A percentile compares a stretch with the other conserved stretches of the same genome.
Evolutionary conservation across 2,888 invertebrate genomes (phyloP).

Genomic region (Toxonevra muliebris): DNA sequence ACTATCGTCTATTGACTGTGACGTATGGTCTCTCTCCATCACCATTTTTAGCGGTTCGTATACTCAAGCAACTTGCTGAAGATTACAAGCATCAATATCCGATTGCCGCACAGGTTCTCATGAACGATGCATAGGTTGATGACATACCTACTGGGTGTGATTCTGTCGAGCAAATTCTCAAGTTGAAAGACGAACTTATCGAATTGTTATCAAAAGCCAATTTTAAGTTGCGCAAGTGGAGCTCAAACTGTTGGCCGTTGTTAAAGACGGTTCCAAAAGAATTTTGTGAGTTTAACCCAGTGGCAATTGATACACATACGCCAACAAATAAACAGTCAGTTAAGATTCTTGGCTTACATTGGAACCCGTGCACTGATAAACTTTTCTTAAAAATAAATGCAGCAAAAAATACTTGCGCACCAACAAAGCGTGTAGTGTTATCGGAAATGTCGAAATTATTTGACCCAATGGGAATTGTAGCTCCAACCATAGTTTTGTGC

Average conservation of each 20-base stretch:
- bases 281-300: slow-evolving; percentile 22
- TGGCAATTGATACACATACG: not conserved
- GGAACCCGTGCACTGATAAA: slow-evolving; percentile 20
- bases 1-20: too few relatives aligned
- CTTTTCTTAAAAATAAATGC: slow-evolving; percentile 11
- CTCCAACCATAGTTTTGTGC: slow-evolving; percentile 7
- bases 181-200: slow-evolving; percentile 7
- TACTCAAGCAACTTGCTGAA: slow-evolving; percentile 20
- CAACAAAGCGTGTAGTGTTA: slow-evolving; percentile 9
- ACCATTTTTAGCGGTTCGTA: slow-evolving; percentile 20
- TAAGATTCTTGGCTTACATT: slow-evolving; percentile 24
- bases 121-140: slow-evolving; percentile 18
- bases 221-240: slow-evolving; percentile 10
- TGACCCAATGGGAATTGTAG: slow-evolving; percentile 4
- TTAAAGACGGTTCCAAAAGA: slow-evolving; percentile 19
- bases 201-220: slow-evolving; percentile 1
- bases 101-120: not conserved
- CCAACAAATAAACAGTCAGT: slow-evolving; percentile 13
- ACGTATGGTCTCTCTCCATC: not conserved
- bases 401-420: not conserved
- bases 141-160: slow-evolving; percentile 22
- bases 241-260: slow-evolving; percentile 19
- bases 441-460: too few relatives aligned
- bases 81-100: slow-evolving; percentile 16
- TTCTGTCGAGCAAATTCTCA: slow-evolving; percentile 1